Percentiles rank a stretch among this genome's conserved stretches.
These are phyloP conservation scores for Sprattus sprattus DNA, from an alignment of 2,113 vertebrate genomes.

Conservation along the genomic window DNA sequence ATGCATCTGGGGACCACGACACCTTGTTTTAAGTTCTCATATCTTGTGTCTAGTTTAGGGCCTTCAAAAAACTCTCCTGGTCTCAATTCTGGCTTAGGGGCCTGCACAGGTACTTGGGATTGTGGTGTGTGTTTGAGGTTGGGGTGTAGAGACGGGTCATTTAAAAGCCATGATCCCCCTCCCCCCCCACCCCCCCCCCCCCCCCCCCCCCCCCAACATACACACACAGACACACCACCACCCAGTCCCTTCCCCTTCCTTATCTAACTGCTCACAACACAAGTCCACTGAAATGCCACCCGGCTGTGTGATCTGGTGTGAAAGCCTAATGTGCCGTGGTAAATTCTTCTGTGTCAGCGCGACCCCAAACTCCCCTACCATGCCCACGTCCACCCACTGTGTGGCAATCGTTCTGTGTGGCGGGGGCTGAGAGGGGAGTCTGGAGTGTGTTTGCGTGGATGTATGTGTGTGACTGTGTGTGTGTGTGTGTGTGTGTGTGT, in stretches of 20 bases:
- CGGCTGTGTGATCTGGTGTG: slow-evolving; percentile 31
- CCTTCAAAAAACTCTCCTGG: not conserved
- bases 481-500: not conserved
- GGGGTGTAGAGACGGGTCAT: not conserved
- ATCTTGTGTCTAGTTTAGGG: not conserved
- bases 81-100: too few relatives aligned
- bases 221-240: too few relatives aligned
- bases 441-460: not conserved
- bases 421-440: not conserved
- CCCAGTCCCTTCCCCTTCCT: not conserved
- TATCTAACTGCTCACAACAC: not conserved
- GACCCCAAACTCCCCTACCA: not conserved
- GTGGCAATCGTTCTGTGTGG: not conserved
- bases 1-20: too few relatives aligned
- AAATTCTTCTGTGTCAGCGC: slow-evolving; percentile 20
- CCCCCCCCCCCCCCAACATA: not conserved
- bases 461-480: not conserved
- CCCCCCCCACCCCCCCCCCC: not conserved
- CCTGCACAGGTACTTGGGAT: too few relatives aligned
- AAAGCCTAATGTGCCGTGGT: slow-evolving; percentile 29
- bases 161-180: too few relatives aligned
- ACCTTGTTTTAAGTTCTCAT: not conserved
- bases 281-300: slow-evolving; percentile 29
- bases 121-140: not conserved
- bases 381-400: not conserved